Evolutionary conservation across 1,140 invertebrate genomes (phyloP).

Genomic region (Stegodyphus dumicola): DNA sequence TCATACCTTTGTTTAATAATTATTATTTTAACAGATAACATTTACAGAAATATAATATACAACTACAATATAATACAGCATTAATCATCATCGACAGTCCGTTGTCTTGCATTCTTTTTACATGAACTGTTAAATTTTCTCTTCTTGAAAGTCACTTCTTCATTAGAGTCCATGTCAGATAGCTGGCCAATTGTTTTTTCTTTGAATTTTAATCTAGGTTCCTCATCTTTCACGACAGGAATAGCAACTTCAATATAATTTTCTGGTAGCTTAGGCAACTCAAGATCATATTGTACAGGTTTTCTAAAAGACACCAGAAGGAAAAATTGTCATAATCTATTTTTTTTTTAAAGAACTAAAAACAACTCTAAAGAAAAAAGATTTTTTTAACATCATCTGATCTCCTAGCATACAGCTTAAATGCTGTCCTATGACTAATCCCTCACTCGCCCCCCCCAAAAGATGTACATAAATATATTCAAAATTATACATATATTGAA

Average conservation of each 20-base stretch:
- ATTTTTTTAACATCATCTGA: too few relatives aligned
- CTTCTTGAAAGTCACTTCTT: constrained; percentile 50
- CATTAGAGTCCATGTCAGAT: not conserved
- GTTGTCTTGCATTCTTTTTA: constrained; percentile 52
- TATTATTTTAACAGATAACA: too few relatives aligned
- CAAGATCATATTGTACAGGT: constrained; percentile 36
- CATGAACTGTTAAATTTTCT: constrained; percentile 18
- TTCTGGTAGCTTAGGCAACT: constrained; percentile 49
- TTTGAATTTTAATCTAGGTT: constrained; percentile 28
- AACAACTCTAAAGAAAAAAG: too few relatives aligned
- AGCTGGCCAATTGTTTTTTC: constrained; percentile 46
- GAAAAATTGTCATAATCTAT: not conserved
- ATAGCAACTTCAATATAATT: constrained; percentile 35
- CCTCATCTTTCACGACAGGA: constrained; percentile 26
- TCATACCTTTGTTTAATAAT: too few relatives aligned
- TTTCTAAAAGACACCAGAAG: not conserved
- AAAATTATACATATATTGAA: too few relatives aligned
- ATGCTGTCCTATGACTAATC: too few relatives aligned
- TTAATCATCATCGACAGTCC: constrained; percentile 43
- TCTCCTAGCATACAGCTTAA: too few relatives aligned
- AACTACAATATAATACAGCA: not conserved
- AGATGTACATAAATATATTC: too few relatives aligned
- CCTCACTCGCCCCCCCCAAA: too few relatives aligned
- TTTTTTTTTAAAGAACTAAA: too few relatives aligned
- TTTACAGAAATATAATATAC: too few relatives aligned